These are phyloP conservation scores for Scaptomyza tumidula DNA, from an alignment of 2,888 invertebrate genomes.

Conservation along the genomic window DNA sequence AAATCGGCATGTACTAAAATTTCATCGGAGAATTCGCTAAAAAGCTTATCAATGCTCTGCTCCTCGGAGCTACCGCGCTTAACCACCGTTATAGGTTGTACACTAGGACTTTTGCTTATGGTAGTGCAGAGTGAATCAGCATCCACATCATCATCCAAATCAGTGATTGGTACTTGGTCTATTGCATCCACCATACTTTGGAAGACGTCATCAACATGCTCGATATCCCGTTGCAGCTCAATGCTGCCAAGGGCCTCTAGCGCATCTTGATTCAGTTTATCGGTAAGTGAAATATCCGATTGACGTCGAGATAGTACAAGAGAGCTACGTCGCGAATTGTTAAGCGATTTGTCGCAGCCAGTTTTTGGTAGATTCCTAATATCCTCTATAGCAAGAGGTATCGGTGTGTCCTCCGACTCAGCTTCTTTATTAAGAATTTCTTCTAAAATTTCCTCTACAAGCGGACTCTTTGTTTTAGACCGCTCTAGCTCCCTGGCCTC, in stretches of 20 bases:
- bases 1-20: slow-evolving; percentile 83
- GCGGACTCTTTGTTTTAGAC: slow-evolving; percentile 66
- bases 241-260: slow-evolving; percentile 46
- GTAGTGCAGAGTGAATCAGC: slow-evolving; percentile 78
- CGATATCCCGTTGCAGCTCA: slow-evolving; percentile 37
- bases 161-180: slow-evolving; percentile 24
- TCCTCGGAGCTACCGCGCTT: slow-evolving; percentile 82
- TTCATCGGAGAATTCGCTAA: slow-evolving; percentile 82
- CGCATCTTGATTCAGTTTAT: slow-evolving; percentile 68
- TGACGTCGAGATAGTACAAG: slow-evolving; percentile 62
- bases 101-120: slow-evolving; percentile 81
- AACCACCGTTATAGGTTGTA: slow-evolving; percentile 73
- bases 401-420: background rate
- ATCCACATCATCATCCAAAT: slow-evolving; percentile 57
- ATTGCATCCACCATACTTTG: slow-evolving; percentile 72
- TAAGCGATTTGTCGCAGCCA: slow-evolving; percentile 80
- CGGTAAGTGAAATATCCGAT: slow-evolving; percentile 71
- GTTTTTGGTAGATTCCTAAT: slow-evolving; percentile 81
- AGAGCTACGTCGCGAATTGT: slow-evolving; percentile 75
- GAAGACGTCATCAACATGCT: slow-evolving; percentile 75
- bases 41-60: slow-evolving; percentile 83
- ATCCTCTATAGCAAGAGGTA: slow-evolving; percentile 67
- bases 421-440: slow-evolving; percentile 14
- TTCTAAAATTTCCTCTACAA: slow-evolving; percentile 29
- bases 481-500: slow-evolving; percentile 62